Base-by-base conservation (phyloP, 1,140 invertebrate genomes). In the Procambarus virginalis region DNA sequence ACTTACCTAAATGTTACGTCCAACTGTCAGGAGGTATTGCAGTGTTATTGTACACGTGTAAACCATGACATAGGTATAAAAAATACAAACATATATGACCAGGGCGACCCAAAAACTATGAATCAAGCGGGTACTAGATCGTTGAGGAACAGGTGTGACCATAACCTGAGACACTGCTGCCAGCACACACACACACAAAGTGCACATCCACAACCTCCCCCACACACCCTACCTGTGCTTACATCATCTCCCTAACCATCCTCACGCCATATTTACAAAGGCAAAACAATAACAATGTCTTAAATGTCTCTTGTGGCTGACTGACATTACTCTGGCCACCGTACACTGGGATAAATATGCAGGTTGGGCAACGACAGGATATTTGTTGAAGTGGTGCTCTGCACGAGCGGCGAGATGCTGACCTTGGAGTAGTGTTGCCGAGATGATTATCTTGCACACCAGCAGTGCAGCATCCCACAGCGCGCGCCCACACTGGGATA, bases 41-140 rank as follows among this genome's bases (percentile, higher is more conserved):
- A 73, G n/a, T 34, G n/a, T 73, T 34, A 73, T 34, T 73, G 68
- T 73, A 73, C 68, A 73, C 68, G 68, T 73, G 14, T 73, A 73
- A 34, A 73, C 22, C 68, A 73, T 73, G 68, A 73, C 22, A 68
- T 20, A 73, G 8, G 22, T 73, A 34, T 73, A 73, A 22, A 73
- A 68, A 68, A 68, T 68, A 68, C 64, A 68, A 68, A 68, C 14
- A 17, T 34, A 73, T 73, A 73, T 34, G 20, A 34, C 22, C n/a
- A 34, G 68, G 68, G 68, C n/a, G 68, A 34, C 68, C n/a, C 68
- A 73, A 73, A 34, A 64, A 64, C 60, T 64, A 17, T 64, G n/a
- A 2, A 34, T 22, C 34, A 73, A 73, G 22, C 68, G 68, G 68
- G 68, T 73, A 73, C 68, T 73, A 73, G 68, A 73, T 73, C 5